phyloP scores from a whole-genome alignment of 64 coral and sea anemone species.

The Montipora sp. region DNA sequence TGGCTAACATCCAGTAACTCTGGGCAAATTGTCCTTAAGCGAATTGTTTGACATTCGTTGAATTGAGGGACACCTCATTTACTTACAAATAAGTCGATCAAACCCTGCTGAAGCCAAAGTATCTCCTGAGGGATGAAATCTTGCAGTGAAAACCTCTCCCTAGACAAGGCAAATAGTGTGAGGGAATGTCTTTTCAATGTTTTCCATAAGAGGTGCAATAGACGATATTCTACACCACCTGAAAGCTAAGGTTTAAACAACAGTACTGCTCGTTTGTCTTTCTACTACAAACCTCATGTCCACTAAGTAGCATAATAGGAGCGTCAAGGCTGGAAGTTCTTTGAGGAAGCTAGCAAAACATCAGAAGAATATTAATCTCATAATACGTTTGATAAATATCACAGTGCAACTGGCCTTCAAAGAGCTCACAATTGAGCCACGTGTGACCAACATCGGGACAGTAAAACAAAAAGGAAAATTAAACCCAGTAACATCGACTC shows the following conservation, averaged over 20 bases:
- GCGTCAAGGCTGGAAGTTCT: conserved; percentile 84
- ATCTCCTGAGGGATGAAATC: conserved; percentile 89
- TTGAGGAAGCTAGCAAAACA: conserved; percentile 74
- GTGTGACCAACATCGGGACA: conserved; percentile 11
- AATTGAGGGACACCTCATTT: not conserved
- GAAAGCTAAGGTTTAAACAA: too few species aligned
- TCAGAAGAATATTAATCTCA: not conserved
- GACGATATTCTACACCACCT: too few species aligned
- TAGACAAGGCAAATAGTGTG: conserved; percentile 16
- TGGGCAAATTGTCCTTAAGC: too few species aligned
- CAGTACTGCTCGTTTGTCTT: not conserved
- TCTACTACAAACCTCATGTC: conserved; percentile 78
- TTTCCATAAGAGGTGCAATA: too few species aligned
- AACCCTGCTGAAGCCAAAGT: conserved; percentile 92
- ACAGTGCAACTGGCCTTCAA: too few species aligned
- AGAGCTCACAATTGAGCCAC: not conserved
- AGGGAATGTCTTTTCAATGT: too few species aligned
- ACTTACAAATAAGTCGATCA: conserved; percentile 97
- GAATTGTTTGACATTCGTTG: too few species aligned
- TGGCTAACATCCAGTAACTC: too few species aligned
- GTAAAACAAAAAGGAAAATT: too few species aligned
- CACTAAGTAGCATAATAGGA: conserved; percentile 86
- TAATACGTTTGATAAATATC: too few species aligned
- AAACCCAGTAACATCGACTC: not conserved
- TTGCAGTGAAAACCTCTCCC: conserved; percentile 90